These are phyloP conservation scores for Drosophila hamatofila DNA, from an alignment of 2,888 invertebrate genomes.

Conservation along the genomic window DNA sequence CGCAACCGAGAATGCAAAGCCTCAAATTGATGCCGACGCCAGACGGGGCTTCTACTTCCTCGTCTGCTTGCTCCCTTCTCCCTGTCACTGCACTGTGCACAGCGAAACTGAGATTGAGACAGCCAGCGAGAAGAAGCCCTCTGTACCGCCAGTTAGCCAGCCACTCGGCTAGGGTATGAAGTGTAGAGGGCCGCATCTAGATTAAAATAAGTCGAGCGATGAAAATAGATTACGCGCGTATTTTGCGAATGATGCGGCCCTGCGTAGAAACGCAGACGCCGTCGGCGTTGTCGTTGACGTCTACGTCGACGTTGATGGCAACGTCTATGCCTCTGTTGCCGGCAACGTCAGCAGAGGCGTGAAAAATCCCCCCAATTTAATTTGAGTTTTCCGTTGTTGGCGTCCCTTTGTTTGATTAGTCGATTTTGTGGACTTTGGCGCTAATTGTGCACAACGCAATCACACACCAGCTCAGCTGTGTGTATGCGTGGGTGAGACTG, in stretches of 20 bases:
- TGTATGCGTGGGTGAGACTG: conserved; percentile 15
- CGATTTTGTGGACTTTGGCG: conserved; percentile 72
- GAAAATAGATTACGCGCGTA: conserved; percentile 75
- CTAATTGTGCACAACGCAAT: conserved; percentile 62
- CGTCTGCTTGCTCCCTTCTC: neutral
- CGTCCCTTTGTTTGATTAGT: conserved; percentile 71
- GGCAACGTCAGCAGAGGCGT: conserved; percentile 50
- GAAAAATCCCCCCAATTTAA: conserved; percentile 67
- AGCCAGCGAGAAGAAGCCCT: conserved; percentile 1
- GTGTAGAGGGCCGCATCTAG: conserved; percentile 52
- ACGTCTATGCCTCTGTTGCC: neutral
- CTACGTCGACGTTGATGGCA: conserved; percentile 4
- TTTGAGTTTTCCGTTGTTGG: conserved; percentile 57
- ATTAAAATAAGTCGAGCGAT: conserved; percentile 76
- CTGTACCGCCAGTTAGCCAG: conserved; percentile 29
- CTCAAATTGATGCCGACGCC: conserved; percentile 56
- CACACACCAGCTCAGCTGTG: conserved; percentile 19
- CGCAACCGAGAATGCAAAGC: conserved; percentile 61
- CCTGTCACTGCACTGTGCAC: conserved; percentile 36
- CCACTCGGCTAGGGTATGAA: conserved; percentile 33
- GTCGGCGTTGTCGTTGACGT: conserved; percentile 2
- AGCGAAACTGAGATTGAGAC: conserved; percentile 20
- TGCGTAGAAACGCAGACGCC: conserved; percentile 28
- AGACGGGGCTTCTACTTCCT: conserved; percentile 4
- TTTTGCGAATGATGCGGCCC: conserved; percentile 63